Conservation (phyloP, 2,113 vertebrate species). For the Trinectes maculatus region DNA sequence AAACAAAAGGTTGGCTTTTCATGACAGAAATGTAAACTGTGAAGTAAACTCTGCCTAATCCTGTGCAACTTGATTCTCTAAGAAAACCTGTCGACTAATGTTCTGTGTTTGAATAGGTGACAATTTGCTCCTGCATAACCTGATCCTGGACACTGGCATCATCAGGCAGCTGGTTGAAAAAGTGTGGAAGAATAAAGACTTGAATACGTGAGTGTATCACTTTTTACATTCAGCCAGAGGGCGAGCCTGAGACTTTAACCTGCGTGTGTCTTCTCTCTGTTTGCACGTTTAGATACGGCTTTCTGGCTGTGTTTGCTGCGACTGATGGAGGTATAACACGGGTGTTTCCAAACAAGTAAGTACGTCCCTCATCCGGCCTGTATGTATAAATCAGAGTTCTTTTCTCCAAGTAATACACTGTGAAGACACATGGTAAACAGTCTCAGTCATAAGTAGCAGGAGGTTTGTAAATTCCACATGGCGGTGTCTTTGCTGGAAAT, state of each 20-base stretch:
- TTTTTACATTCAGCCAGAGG: neutral
- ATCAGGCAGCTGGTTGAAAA: constrained; percentile 93
- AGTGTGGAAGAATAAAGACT: constrained; percentile 95
- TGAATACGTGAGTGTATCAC: constrained; percentile 90
- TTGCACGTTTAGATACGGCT: constrained; percentile 87
- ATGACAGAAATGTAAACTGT: too few species aligned
- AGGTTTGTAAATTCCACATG: constrained; percentile 24
- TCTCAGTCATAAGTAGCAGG: too few species aligned
- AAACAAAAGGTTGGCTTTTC: neutral
- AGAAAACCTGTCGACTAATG: too few species aligned
- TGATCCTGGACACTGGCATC: constrained; percentile 97
- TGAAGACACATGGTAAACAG: too few species aligned
- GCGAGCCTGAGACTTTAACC: neutral
- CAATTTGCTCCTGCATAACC: constrained; percentile 95
- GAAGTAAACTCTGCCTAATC: too few species aligned
- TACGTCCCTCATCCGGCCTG: constrained; percentile 12
- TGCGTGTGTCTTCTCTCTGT: constrained; percentile 17
- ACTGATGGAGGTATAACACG: constrained; percentile 96
- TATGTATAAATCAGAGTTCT: too few species aligned
- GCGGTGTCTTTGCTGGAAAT: constrained; percentile 38
- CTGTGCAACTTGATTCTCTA: too few species aligned
- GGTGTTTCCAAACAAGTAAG: constrained; percentile 97
- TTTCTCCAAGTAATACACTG: too few species aligned
- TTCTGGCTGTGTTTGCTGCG: constrained; percentile 94
- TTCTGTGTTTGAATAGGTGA: constrained; percentile 79